phyloP scores from a whole-genome alignment of 2,888 invertebrate species.

The Tinea pellionella region DNA sequence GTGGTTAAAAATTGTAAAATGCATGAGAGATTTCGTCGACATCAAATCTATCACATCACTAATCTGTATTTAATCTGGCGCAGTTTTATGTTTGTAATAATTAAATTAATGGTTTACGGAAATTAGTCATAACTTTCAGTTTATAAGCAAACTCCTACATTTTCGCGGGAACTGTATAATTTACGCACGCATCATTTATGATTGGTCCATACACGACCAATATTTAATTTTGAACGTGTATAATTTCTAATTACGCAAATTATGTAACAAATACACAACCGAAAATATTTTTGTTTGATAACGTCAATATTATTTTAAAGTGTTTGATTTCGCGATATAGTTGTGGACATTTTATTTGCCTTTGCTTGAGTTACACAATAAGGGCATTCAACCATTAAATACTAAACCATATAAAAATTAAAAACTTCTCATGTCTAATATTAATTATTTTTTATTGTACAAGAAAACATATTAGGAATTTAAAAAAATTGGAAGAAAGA shows the following conservation, averaged over 20 bases:
- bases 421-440: no score
- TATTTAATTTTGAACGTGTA: background rate
- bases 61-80: background rate
- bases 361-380: no score
- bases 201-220: background rate
- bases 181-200: no score
- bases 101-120: constrained; percentile 4
- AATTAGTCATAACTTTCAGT: background rate
- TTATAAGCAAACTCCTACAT: background rate
- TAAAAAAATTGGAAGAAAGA: no score
- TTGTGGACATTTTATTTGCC: no score
- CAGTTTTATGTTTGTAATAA: constrained; percentile 5
- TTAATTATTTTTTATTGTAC: no score
- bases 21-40: background rate
- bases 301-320: background rate
- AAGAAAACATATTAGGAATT: no score
- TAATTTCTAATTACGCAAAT: background rate
- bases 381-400: no score
- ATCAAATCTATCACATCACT: background rate
- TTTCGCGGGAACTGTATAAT: background rate
- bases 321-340: background rate
- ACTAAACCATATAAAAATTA: no score
- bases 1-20: no score
- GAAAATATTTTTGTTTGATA: background rate
- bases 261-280: background rate